Percentiles rank a stretch among this genome's conserved stretches.
Evolutionary conservation across 2,797 vertebrate species (phyloP).

Genomic region (Poecilia picta): DNA sequence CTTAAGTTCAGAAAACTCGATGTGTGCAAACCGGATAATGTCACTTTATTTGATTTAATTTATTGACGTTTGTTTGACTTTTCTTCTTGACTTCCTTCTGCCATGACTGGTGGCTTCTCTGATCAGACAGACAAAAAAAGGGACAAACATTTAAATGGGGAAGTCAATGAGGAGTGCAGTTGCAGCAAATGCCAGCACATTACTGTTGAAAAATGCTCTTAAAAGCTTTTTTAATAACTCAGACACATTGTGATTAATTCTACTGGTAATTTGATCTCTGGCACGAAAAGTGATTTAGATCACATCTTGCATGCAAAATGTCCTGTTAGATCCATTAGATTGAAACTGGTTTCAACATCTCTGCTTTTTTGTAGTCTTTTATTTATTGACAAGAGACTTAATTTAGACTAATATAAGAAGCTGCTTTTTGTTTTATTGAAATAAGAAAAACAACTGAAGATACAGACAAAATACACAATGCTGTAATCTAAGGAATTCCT

Average conservation of each 20-base stretch:
- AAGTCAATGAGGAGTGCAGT: not conserved
- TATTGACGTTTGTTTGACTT: not conserved
- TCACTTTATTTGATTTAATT: not conserved
- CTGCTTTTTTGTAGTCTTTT: not conserved
- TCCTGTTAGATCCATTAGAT: not conserved
- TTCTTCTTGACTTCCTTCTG: constrained; percentile 2
- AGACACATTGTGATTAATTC: not conserved
- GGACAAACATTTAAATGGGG: not conserved
- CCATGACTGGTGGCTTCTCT: not conserved
- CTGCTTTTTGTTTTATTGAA: not conserved
- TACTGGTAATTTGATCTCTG: not conserved
- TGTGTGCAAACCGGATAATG: not conserved
- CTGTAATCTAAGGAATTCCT: not conserved
- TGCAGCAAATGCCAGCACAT: not conserved
- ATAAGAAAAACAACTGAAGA: not conserved
- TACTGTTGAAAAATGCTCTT: not conserved
- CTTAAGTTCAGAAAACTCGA: not conserved
- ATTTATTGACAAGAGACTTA: no score
- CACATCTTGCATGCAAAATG: not conserved
- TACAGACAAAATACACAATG: not conserved
- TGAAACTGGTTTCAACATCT: not conserved
- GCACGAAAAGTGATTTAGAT: not conserved
- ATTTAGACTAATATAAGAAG: no score
- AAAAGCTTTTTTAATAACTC: not conserved
- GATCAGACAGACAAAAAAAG: not conserved